A percentile compares a stretch with the other conserved stretches of the same genome.
Conservation (phyloP, 2,888 invertebrate genomes). For the Busseola fusca region DNA sequence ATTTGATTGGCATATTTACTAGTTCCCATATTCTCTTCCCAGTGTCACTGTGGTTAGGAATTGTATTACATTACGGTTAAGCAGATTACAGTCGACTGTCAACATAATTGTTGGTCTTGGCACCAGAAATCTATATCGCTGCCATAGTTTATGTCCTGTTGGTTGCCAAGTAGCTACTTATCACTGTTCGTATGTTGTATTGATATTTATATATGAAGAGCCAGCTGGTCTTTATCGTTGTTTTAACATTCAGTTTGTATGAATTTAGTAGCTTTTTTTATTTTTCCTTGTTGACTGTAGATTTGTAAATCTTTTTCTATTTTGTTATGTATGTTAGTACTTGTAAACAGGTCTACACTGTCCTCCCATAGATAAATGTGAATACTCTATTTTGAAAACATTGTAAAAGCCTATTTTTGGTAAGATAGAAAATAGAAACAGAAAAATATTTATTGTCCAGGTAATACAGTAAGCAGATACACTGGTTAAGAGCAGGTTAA, state of each 20-base stretch:
- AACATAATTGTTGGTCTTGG: constrained; percentile 46
- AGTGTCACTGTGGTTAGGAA: background rate
- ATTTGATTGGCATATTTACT: background rate
- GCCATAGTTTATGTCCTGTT: constrained; percentile 40
- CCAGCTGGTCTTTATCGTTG: constrained; percentile 42
- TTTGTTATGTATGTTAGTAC: background rate
- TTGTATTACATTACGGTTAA: constrained; percentile 10
- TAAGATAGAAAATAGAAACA: too few species aligned
- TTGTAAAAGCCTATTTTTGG: background rate
- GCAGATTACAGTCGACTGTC: constrained; percentile 24
- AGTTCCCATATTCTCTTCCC: background rate
- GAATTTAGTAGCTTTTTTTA: constrained; percentile 1
- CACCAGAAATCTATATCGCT: constrained; percentile 52
- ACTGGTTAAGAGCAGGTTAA: too few species aligned
- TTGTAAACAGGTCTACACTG: background rate
- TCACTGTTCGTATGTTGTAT: constrained; percentile 46
- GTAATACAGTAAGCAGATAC: too few species aligned
- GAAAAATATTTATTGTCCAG: too few species aligned
- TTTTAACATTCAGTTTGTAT: constrained; percentile 23
- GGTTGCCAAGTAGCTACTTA: constrained; percentile 54
- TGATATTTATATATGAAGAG: constrained; percentile 47
- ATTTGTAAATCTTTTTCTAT: background rate
- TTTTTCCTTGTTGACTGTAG: background rate
- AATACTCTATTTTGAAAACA: too few species aligned
- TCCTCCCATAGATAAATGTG: background rate